Base-by-base conservation (phyloP, 2,888 invertebrate species). In the Apotomis turbidana region DNA sequence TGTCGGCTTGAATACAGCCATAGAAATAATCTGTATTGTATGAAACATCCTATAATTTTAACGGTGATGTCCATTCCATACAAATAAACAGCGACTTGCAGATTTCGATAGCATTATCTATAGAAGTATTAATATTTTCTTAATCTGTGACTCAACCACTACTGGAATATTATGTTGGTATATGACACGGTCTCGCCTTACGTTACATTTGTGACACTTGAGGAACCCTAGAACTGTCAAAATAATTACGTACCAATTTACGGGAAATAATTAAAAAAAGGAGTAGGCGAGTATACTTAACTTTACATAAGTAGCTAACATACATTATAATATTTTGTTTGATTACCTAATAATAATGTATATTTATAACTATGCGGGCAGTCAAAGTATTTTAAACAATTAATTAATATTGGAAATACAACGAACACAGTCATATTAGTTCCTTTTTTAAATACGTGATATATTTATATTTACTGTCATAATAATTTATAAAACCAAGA, bases 221-320 rank as follows among this genome's bases (percentile, higher is more conserved):
- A 49, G 41, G 60, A 69, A 64, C 69, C 69, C 68, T 51, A 55
- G 49, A 66, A 61, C 54, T 38, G 64, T 57, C 69, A 58, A 70
- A 70, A 70, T 61, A 72, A 71, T 69, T 60, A 68, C 69, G 64
- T 69, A 63, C 59, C 69, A 46, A 69, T 44, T 60, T 52, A 63
- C 27, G 64, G 68, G 52, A 73, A 73, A 69, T 68, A 73, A 73
- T 72, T 70, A 64, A 64, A 72, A 72, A 72, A 72, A 68, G 55
- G 62, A 62, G 68, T 72, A 72, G 72, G 72, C 72, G 72, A 72
- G 68, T 72, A 72, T 51, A 63, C 68, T 63, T 72, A 68, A 62
- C n/a, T 72, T 72, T 68, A 72, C 72, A 72, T 72, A 72, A 72
- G 72, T 72, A 68, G 68, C 72, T 72, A 72, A 72, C 72, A 72